Conservation (phyloP, 2,888 invertebrate species). For the Ennomos fuscantarius region DNA sequence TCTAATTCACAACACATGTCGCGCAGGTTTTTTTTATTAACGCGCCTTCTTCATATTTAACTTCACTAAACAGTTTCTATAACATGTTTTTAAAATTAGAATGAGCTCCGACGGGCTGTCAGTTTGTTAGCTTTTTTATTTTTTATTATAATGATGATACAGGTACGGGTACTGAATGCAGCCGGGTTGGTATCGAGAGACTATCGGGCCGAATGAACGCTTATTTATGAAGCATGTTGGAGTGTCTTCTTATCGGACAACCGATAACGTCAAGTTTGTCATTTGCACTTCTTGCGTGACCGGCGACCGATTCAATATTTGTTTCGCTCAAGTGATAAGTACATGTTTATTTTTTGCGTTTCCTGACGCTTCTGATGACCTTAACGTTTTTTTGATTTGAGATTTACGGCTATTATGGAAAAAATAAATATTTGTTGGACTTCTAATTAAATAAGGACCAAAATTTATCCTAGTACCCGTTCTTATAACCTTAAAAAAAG, state of each 20-base stretch:
- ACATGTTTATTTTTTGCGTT: constrained; percentile 26
- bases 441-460: too few species aligned
- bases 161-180: constrained; percentile 7
- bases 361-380: constrained; percentile 43
- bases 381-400: constrained; percentile 6
- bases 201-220: constrained; percentile 58
- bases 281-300: constrained; percentile 61
- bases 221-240: constrained; percentile 64
- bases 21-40: constrained; percentile 44
- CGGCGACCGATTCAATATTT: constrained; percentile 49
- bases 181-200: constrained; percentile 44
- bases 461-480: too few species aligned
- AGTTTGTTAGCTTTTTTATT: constrained; percentile 15
- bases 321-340: constrained; percentile 38
- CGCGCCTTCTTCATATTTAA: constrained; percentile 9
- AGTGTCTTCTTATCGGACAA: constrained; percentile 73
- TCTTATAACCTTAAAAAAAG: too few species aligned
- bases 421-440: too few species aligned
- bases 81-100: constrained; percentile 6
- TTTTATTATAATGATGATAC: constrained; percentile 9
- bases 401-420: background rate
- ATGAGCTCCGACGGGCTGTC: constrained; percentile 4
- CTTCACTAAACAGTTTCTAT: background rate
- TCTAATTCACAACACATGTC: constrained; percentile 59
- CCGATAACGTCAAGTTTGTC: constrained; percentile 68